phyloP scores from a whole-genome alignment of 2,797 vertebrate genomes.

The Scleropages formosus region DNA sequence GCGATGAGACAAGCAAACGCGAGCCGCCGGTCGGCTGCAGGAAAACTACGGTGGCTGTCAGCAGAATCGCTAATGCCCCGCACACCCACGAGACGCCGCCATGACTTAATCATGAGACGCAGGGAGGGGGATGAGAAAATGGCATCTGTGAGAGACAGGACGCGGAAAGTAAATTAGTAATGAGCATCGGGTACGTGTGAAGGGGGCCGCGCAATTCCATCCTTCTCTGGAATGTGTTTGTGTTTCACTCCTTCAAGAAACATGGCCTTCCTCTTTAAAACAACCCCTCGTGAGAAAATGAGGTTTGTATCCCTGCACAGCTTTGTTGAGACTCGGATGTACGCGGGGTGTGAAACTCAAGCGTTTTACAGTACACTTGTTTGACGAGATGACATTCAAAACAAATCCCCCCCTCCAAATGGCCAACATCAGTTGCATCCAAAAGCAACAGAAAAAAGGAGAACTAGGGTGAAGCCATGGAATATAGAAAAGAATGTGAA shows the following conservation, averaged over 20 bases:
- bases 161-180: slow-evolving; percentile 21
- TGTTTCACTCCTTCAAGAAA: background rate
- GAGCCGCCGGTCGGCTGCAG: background rate
- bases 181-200: background rate
- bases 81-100: background rate
- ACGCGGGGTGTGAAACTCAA: too few relatives aligned
- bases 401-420: too few relatives aligned
- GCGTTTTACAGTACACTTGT: too few relatives aligned
- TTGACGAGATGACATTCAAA: too few relatives aligned
- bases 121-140: background rate
- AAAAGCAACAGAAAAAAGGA: background rate
- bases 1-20: background rate
- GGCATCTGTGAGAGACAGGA: background rate
- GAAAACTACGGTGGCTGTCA: background rate
- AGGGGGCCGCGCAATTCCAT: background rate
- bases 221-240: background rate
- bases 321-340: too few relatives aligned
- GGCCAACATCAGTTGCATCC: too few relatives aligned
- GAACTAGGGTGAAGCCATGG: background rate
- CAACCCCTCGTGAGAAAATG: background rate
- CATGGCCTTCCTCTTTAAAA: too few relatives aligned
- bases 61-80: background rate
- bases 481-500: background rate
- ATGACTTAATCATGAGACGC: slow-evolving; percentile 26
- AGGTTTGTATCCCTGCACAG: too few relatives aligned